Evolutionary conservation across 1,140 invertebrate species (phyloP), one percentile per base, ranked within the genome.

Genomic region (Vanessa tameamea): DNA sequence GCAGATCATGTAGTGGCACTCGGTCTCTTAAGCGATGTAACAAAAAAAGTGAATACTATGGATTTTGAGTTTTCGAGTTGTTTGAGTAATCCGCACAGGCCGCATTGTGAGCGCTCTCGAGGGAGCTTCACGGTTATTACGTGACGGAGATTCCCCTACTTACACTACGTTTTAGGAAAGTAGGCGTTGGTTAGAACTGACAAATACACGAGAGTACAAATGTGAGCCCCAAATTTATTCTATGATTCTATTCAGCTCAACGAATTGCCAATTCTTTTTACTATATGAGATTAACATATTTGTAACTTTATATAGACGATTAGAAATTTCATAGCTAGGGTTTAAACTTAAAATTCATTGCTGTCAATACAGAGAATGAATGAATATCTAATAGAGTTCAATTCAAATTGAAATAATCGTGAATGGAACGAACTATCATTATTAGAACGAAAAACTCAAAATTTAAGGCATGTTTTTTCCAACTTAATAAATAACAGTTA

Each of bases 51-150:
- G 82, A 86, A 73, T 86, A 80, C 82, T 85, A 87, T 82, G 79
- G 82, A 87, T 87, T 88, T 83, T 69, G 81, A 83, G 79, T 84
- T 84, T 80, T 84, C 77, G 77, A 83, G 82, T 83, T 87, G 85
- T 87, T 84, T 87, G 87, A 89, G 80, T 87, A 86, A 88, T 87
- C 82, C 82, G 77, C 74, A 51, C 76, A 77, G 77, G 79, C 72
- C 82, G 83, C 79, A 84, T 87, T 87, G 85, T 86, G 82, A 78
- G 75, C 74, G 64, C 75, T 68, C 80, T 84, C 77, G 69, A 87
- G 82, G 80, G 82, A 83, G 73, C 82, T 87, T 80, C 81, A 81
- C 73, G 74, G 78, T 85, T 86, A 78, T 86, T 85, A 87, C 79
- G 80, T 70, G 73, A 79, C 73, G 69, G 69, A 76, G 75, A 75